Evolutionary conservation across 2,888 invertebrate genomes (phyloP), one percentile per base, ranked within the genome.

Genomic region (Harpalus rufipes): DNA sequence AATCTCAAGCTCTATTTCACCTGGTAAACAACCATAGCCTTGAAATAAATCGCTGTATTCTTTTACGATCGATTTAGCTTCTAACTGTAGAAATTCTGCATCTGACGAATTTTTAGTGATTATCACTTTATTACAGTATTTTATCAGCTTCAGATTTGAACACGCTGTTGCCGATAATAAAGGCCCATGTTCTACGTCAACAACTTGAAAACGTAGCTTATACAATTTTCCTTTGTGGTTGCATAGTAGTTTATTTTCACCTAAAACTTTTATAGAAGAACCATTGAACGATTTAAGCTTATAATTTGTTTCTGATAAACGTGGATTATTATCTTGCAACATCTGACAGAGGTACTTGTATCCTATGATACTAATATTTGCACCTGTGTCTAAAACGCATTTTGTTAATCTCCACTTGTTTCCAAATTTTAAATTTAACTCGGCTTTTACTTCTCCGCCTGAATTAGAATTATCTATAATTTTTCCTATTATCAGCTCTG

Each of bases 1-100:
- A 12, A 86, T 44, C 80, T 86, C 85, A 18, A 86, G 56, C 14
- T 59, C 51, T 63, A 85, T 74, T 76, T 82, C 76, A n/a, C 81
- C 80, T 61, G 18, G 39, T 14, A 84, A 25, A 16, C 79, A 80
- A 14, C 84, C 84, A 51, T 61, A 79, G 10, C 84, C 84, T 61
- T 59, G 14, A 80, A 84, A 84, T 51, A 79, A 14, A 7, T 84
- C 65, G 32, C 18, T 25, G 16, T 18, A 84, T 25, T 68, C 59
- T 81, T 85, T 59, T 58, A 85, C 21, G 25, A 85, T 65, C 39
- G 59, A 21, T 44, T 32, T 44, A 12, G 63, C 63, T 79, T 21
- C 68, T 68, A 7, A 32, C 5, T 41, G 18, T 41, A 10, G 56
- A 1, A 6, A 18, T 59, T 32, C 32, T 18, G 16, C 63, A 14